Evolutionary conservation across 2,113 vertebrate species (phyloP).

Genomic region (Acrocephalus kingi): DNA sequence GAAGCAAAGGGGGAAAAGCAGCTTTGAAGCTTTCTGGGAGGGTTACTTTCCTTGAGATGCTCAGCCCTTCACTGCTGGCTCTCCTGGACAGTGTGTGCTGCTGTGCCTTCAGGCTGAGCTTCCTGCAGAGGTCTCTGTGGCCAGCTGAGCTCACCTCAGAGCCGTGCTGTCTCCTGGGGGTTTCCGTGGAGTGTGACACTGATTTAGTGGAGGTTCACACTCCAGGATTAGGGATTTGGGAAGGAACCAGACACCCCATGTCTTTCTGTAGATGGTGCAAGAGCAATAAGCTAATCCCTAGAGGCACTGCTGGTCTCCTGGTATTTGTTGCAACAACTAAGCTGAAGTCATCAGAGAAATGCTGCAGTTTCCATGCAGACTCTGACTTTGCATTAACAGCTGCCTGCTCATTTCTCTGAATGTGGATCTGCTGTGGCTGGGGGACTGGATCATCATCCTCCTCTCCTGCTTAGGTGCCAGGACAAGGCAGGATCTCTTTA

Average conservation of each 20-base stretch:
- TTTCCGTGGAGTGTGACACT: not conserved
- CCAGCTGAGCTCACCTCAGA: not conserved
- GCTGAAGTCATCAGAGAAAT: not conserved
- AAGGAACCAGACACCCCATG: not conserved
- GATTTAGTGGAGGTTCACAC: not conserved
- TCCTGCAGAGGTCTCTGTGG: not conserved
- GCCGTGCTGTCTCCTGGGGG: fast-evolving
- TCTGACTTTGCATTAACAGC: not conserved
- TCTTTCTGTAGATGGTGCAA: not conserved
- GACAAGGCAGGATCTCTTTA: not conserved
- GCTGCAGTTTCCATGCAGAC: not conserved
- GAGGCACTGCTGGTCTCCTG: not conserved
- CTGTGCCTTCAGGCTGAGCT: not conserved
- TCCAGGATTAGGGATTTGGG: not conserved
- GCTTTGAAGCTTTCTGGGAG: not conserved
- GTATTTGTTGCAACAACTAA: not conserved
- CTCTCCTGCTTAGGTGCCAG: not conserved
- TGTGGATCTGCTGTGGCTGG: fast-evolving
- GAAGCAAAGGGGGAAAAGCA: not conserved
- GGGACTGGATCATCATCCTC: not conserved
- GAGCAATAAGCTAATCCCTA: not conserved
- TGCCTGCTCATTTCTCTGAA: not conserved
- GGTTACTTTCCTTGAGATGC: not conserved
- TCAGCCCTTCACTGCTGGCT: not conserved
- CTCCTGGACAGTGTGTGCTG: fast-evolving